Conservation (phyloP, 2,888 invertebrate genomes). For the Chorisops tibialis region DNA sequence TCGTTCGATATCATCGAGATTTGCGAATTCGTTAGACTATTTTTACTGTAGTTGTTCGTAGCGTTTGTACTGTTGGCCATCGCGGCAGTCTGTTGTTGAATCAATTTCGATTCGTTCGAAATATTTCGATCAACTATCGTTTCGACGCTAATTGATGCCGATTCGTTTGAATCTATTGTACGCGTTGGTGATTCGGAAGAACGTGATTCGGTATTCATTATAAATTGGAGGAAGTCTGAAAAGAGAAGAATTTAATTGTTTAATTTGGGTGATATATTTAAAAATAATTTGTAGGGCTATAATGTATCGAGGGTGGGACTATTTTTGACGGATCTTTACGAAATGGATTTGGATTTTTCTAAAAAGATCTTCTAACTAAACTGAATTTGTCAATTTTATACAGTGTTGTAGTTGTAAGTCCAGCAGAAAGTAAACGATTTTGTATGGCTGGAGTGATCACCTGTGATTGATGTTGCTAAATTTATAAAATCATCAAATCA, state of each 20-base stretch:
- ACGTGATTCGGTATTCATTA: conserved; percentile 9
- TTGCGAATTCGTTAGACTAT: conserved; percentile 48
- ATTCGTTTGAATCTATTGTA: conserved; percentile 49
- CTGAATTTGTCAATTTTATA: no score
- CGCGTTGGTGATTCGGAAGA: conserved; percentile 47
- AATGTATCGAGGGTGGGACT: no score
- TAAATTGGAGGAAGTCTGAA: conserved; percentile 1
- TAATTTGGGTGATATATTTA: no score
- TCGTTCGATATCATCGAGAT: conserved; percentile 43
- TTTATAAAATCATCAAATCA: no score
- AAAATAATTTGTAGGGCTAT: no score
- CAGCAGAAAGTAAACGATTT: no score
- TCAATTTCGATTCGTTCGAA: conserved; percentile 23
- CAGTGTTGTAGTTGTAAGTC: no score
- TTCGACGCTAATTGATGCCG: conserved; percentile 48
- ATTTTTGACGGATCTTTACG: no score
- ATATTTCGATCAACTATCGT: conserved; percentile 48
- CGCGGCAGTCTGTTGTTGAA: conserved; percentile 40
- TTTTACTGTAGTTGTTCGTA: conserved; percentile 41
- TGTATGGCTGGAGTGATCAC: no score
- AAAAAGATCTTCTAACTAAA: no score
- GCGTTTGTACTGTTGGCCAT: conserved; percentile 45
- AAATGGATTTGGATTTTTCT: no score
- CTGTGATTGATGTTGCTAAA: no score
- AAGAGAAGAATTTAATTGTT: neutral